A percentile compares a stretch with the other conserved stretches of the same genome.
phyloP scores from a whole-genome alignment of 2,113 vertebrate species.

The Mustela lutreola region DNA sequence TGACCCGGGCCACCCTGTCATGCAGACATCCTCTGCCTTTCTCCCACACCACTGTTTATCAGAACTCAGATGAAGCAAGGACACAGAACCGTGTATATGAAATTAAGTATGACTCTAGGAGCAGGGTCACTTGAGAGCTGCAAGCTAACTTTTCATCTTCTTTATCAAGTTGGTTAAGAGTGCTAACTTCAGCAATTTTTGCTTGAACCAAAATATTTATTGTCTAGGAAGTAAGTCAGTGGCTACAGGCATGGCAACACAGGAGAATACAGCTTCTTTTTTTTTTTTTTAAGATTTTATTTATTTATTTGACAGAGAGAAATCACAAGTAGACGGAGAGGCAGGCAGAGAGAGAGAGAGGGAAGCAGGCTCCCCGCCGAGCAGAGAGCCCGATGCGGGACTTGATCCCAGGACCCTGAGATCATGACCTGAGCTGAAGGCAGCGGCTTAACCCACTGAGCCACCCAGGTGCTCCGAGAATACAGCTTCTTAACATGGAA shows the following conservation, averaged over 20 bases:
- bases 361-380: no score
- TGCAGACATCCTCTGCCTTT: conserved; percentile 51
- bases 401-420: no score
- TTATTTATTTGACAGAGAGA: no score
- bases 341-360: no score
- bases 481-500: neutral
- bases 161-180: neutral
- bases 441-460: no score
- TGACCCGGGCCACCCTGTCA: conserved; percentile 54
- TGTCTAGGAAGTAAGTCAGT: neutral
- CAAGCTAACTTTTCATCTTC: neutral
- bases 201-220: neutral
- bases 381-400: no score
- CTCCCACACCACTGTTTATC: conserved; percentile 64
- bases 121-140: neutral
- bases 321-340: no score
- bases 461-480: no score
- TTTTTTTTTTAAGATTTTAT: no score
- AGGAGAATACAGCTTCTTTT: neutral
- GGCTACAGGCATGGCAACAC: neutral
- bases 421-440: no score
- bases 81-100: neutral
- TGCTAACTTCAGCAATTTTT: neutral
- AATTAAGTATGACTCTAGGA: neutral
- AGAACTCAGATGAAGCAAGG: neutral